phyloP scores from a whole-genome alignment of 2,797 vertebrate genomes.

The Sphaeramia orbicularis region DNA sequence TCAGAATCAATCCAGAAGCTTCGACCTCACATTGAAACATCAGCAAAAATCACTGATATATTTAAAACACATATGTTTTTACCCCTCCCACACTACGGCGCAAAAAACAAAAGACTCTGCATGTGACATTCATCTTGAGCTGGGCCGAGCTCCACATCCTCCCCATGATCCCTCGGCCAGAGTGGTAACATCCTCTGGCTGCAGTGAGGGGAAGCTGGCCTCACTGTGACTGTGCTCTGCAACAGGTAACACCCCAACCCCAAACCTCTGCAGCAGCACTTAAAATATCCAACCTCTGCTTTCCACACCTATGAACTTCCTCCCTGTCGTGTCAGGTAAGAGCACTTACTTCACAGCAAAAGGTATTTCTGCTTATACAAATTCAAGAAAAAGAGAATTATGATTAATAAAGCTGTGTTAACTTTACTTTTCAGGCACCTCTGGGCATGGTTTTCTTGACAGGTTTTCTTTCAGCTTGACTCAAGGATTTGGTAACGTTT shows the following conservation, averaged over 20 bases:
- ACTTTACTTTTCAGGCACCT: slow-evolving; percentile 20
- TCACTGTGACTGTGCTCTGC: slow-evolving; percentile 61
- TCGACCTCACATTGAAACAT: too few species aligned
- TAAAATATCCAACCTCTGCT: slow-evolving; percentile 4
- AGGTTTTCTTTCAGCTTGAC: slow-evolving; percentile 1
- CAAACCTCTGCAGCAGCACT: neutral
- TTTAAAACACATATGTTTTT: slow-evolving; percentile 9
- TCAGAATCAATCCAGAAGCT: too few species aligned
- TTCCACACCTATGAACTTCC: neutral
- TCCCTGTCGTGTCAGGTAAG: slow-evolving; percentile 12
- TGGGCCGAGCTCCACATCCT: slow-evolving; percentile 68
- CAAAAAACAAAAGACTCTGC: slow-evolving; percentile 67
- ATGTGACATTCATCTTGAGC: slow-evolving; percentile 71
- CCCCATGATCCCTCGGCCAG: slow-evolving; percentile 56
- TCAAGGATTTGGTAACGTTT: slow-evolving; percentile 16
- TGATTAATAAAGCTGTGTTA: neutral
- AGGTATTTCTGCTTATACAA: neutral
- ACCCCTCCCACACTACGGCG: neutral
- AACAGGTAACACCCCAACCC: slow-evolving; percentile 70
- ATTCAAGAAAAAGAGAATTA: neutral
- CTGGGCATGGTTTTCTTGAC: neutral
- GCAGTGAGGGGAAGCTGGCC: slow-evolving; percentile 60
- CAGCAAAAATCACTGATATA: slow-evolving; percentile 10
- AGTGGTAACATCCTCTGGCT: slow-evolving; percentile 74
- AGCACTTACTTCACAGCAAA: neutral